Conservation (phyloP, 2,888 invertebrate species). For the Auanema freiburgensis region DNA sequence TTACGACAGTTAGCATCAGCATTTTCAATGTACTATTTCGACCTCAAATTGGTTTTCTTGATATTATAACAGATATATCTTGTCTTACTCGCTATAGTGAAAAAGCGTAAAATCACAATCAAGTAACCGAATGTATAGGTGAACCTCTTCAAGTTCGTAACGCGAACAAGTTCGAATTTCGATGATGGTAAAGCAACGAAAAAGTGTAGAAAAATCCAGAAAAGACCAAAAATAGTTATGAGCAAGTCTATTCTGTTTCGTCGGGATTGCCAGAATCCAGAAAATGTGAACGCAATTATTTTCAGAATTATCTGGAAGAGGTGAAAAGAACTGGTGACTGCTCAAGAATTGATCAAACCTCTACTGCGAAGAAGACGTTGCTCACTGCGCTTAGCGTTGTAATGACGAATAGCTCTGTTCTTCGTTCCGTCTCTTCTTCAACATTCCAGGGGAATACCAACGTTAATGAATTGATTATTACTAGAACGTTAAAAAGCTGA, state of each 20-base stretch:
- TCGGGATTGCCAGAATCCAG: constrained; percentile 96
- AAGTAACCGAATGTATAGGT: constrained; percentile 96
- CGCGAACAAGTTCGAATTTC: constrained; percentile 27
- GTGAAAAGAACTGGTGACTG: background rate
- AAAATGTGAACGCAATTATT: constrained; percentile 93
- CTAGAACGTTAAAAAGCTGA: constrained; percentile 82
- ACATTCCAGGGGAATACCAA: constrained; percentile 70
- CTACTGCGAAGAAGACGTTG: constrained; percentile 88
- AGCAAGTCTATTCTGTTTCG: constrained; percentile 95
- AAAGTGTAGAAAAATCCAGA: constrained; percentile 84
- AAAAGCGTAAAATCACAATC: constrained; percentile 95
- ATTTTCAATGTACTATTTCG: constrained; percentile 86
- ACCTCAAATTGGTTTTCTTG: constrained; percentile 23
- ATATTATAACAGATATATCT: background rate
- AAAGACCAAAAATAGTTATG: constrained; percentile 85
- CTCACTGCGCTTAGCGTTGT: constrained; percentile 85
- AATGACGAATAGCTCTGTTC: constrained; percentile 72
- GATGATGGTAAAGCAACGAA: constrained; percentile 54
- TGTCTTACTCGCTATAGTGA: constrained; percentile 86
- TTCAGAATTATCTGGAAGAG: constrained; percentile 81
- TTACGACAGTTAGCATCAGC: constrained; percentile 98
- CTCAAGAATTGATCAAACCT: constrained; percentile 68
- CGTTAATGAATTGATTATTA: constrained; percentile 87
- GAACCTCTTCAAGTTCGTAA: constrained; percentile 73
- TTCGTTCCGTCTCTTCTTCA: constrained; percentile 73